Percentiles rank a stretch among this genome's conserved stretches.
Evolutionary conservation across 2,797 vertebrate genomes (phyloP).

Genomic region (Amblyraja radiata): DNA sequence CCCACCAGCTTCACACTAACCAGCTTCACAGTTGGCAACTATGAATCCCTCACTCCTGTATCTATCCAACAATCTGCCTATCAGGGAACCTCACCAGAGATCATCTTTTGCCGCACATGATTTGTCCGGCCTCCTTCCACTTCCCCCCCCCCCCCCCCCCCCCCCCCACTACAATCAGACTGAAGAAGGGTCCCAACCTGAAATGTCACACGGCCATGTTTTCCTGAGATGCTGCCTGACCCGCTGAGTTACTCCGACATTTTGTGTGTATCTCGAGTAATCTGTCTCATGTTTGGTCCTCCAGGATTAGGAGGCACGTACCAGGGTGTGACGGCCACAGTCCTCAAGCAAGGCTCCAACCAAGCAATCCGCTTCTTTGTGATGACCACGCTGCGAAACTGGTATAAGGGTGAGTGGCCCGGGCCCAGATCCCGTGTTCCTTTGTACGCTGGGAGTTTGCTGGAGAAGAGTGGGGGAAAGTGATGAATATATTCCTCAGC

Average conservation of each 20-base stretch:
- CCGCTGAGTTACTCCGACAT: no score
- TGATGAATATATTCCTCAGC: background rate
- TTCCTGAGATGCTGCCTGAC: background rate
- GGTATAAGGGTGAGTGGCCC: constrained; percentile 65
- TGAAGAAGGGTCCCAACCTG: no score
- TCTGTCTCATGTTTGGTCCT: background rate
- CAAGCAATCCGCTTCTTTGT: constrained; percentile 75
- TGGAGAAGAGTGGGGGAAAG: no score
- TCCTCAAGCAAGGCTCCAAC: constrained; percentile 70
- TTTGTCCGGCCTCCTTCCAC: background rate
- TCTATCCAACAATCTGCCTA: no score
- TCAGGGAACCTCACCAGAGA: no score
- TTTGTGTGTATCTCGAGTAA: no score
- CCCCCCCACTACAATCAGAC: no score
- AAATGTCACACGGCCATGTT: background rate
- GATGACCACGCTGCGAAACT: constrained; percentile 70
- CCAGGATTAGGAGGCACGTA: constrained; percentile 70
- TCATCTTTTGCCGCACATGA: no score
- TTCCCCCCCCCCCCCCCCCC: background rate
- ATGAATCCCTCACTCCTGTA: no score
- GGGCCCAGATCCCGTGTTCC: background rate
- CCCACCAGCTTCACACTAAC: no score
- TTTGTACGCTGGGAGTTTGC: no score
- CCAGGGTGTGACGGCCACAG: constrained; percentile 69
- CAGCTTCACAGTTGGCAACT: no score